These are phyloP conservation scores for Fregetta grallaria DNA, from an alignment of 2,113 vertebrate genomes.

Conservation along the genomic window DNA sequence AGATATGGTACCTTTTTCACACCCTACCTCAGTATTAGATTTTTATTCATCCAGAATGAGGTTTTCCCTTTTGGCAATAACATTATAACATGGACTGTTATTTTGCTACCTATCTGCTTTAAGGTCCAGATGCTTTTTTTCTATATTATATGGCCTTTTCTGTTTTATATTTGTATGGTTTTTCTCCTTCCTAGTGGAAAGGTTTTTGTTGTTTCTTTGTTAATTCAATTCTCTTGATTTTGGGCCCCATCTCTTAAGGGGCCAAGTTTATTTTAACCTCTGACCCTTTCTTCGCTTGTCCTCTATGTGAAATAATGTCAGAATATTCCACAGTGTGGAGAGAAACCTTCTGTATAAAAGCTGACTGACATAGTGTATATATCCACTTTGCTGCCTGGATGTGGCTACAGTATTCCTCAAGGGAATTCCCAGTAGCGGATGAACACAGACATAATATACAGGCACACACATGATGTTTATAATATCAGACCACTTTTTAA, in stretches of 20 bases:
- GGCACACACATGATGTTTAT: neutral
- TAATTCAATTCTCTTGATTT: neutral
- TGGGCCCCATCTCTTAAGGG: neutral
- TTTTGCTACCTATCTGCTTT: neutral
- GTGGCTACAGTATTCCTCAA: neutral
- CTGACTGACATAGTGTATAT: rapidly evolving
- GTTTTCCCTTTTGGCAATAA: neutral
- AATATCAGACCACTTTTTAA: neutral
- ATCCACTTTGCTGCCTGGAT: neutral
- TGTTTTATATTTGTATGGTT: neutral
- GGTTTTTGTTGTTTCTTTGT: neutral
- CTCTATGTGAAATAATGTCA: neutral
- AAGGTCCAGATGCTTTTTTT: neutral
- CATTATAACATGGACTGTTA: neutral
- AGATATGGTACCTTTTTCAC: neutral
- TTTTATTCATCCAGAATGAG: neutral
- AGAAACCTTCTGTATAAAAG: neutral
- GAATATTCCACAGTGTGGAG: neutral
- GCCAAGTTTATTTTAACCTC: neutral
- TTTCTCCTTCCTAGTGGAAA: neutral
- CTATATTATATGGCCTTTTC: neutral
- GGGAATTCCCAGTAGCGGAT: neutral
- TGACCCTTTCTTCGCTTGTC: neutral
- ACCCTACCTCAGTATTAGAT: neutral
- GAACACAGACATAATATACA: neutral